Evolutionary conservation across 2,113 vertebrate genomes (phyloP).

Genomic region (Ptilorrhoa leucosticta): DNA sequence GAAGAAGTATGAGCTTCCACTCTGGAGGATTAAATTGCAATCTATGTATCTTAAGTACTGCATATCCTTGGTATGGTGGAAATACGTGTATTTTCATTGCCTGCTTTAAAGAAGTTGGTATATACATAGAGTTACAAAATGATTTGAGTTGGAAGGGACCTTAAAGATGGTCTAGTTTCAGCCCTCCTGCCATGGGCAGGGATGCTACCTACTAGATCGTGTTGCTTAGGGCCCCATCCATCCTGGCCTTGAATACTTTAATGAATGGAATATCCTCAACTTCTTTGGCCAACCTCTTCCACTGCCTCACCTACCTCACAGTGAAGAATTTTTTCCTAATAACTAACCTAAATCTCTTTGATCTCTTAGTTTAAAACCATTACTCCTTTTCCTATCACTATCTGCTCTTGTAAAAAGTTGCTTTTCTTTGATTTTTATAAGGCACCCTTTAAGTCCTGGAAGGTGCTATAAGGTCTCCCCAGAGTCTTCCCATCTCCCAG

Average conservation of each 20-base stretch:
- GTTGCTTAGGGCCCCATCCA: neutral
- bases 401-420: neutral
- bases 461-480: neutral
- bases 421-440: neutral
- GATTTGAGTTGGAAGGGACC: neutral
- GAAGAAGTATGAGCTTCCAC: neutral
- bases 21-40: neutral
- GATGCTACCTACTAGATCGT: neutral
- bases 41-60: neutral
- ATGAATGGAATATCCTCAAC: neutral
- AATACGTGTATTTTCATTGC: neutral
- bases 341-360: neutral
- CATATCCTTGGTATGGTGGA: neutral
- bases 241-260: neutral
- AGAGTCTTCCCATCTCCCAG: neutral
- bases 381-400: neutral
- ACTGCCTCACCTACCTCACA: neutral
- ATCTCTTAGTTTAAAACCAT: neutral
- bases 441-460: neutral
- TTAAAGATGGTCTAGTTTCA: neutral
- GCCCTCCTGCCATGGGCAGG: neutral
- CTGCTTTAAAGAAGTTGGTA: neutral
- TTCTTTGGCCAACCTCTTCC: neutral
- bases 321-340: neutral
- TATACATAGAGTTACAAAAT: neutral